These are phyloP conservation scores for Gorsachius goisagi DNA, from an alignment of 2,113 vertebrate genomes.

Conservation along the genomic window DNA sequence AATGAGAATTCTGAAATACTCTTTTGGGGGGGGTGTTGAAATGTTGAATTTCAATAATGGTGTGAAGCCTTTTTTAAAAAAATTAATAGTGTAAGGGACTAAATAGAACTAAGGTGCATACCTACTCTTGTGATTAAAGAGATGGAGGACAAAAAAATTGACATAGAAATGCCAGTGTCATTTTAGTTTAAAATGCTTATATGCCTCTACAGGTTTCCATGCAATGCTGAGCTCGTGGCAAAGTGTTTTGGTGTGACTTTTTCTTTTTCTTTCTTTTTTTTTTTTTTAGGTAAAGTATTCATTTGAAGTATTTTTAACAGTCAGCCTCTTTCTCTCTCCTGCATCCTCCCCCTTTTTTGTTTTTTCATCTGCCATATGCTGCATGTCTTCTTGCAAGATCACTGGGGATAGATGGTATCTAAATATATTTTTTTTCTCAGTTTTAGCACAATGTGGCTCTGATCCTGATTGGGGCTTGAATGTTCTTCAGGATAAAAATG, in stretches of 20 bases:
- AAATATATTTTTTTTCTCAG: slow-evolving; percentile 38
- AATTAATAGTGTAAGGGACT: not conserved
- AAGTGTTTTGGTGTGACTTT: not conserved
- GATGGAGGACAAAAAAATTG: not conserved
- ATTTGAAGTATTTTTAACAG: not conserved
- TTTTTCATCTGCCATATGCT: slow-evolving; percentile 22
- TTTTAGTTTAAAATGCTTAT: not conserved
- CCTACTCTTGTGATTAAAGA: not conserved
- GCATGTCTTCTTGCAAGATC: not conserved
- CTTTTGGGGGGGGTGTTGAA: not conserved
- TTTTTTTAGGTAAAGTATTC: not conserved
- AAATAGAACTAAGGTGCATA: not conserved
- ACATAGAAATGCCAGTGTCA: not conserved
- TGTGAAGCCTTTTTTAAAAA: not conserved
- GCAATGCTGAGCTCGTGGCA: not conserved
- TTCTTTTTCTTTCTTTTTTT: not conserved
- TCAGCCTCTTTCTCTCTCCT: not conserved
- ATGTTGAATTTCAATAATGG: not conserved
- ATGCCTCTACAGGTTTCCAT: not conserved
- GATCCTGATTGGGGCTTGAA: not conserved
- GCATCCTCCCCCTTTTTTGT: not conserved
- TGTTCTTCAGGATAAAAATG: slow-evolving; percentile 16
- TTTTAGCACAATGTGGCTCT: not conserved
- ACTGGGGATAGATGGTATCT: slow-evolving; percentile 7
- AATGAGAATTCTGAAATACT: not conserved